These are phyloP conservation scores for Megalops cyprinoides DNA, from an alignment of 2,797 vertebrate genomes.

Conservation along the genomic window DNA sequence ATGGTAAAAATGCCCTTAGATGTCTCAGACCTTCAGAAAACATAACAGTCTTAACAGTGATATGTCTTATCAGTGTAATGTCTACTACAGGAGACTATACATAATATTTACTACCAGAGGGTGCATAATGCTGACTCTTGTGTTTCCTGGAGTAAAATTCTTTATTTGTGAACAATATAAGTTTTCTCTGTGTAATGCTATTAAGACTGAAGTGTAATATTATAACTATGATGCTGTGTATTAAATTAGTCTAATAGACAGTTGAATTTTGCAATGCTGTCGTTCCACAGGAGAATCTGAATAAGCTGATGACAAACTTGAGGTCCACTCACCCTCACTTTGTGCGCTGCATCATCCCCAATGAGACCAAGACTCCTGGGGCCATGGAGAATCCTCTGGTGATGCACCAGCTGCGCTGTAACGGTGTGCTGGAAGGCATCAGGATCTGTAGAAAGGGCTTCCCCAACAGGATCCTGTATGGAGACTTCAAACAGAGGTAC, in stretches of 20 bases:
- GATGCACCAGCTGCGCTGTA: constrained; percentile 91
- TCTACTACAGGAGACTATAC: too few species aligned
- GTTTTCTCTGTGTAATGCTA: too few species aligned
- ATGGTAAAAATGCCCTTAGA: too few species aligned
- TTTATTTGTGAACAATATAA: too few species aligned
- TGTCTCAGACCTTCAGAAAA: too few species aligned
- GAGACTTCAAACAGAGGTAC: constrained; percentile 86
- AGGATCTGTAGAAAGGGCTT: constrained; percentile 89
- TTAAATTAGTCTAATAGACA: not conserved
- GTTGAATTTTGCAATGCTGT: not conserved
- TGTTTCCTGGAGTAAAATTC: too few species aligned
- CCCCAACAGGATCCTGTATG: constrained; percentile 86
- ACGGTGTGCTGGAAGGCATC: constrained; percentile 86
- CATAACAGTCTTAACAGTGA: too few species aligned
- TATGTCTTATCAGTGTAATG: too few species aligned
- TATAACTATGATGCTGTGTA: too few species aligned
- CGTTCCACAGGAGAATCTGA: constrained; percentile 81
- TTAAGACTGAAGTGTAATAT: not conserved
- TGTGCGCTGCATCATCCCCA: constrained; percentile 87
- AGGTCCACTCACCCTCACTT: constrained; percentile 88
- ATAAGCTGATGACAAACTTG: constrained; percentile 90
- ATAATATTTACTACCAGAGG: too few species aligned
- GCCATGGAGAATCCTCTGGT: constrained; percentile 86
- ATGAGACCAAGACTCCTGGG: constrained; percentile 84
- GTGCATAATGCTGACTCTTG: too few species aligned